Conservation (phyloP, 1,140 invertebrate species). For the Drosophila mojavensis region DNA sequence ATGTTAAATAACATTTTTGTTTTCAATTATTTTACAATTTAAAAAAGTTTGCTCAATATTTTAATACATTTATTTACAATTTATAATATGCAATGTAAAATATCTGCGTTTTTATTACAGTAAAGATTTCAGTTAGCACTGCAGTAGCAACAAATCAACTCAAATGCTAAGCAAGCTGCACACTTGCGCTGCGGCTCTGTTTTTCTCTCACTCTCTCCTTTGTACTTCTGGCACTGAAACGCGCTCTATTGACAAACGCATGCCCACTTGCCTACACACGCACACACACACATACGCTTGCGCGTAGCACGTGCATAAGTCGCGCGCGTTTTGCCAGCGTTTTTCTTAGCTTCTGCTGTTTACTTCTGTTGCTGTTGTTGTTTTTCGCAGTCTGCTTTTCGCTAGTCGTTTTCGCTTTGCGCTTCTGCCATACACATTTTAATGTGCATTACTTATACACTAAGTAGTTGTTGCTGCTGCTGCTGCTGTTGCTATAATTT, state of each 20-base stretch:
- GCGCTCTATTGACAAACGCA: background rate
- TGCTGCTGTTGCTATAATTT: conserved; percentile 55
- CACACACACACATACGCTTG: background rate
- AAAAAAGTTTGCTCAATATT: too few relatives aligned
- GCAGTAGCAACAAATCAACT: too few relatives aligned
- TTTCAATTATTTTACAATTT: too few relatives aligned
- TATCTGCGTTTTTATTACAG: too few relatives aligned
- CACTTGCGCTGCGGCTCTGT: too few relatives aligned
- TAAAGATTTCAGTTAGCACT: too few relatives aligned
- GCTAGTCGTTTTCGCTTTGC: conserved; percentile 25
- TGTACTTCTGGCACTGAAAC: background rate
- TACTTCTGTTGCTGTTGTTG: background rate
- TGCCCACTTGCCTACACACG: background rate
- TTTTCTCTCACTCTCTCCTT: background rate
- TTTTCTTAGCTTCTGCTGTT: conserved; percentile 16
- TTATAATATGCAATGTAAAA: too few relatives aligned
- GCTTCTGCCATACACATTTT: conserved; percentile 55
- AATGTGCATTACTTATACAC: conserved; percentile 70
- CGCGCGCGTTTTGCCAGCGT: conserved; percentile 32
- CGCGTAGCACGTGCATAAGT: conserved; percentile 11
- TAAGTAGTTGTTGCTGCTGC: conserved; percentile 32
- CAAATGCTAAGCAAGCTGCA: too few relatives aligned
- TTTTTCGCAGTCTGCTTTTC: background rate
- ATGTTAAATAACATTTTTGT: too few relatives aligned
- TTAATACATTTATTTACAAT: too few relatives aligned